A percentile compares a stretch with the other conserved stretches of the same genome.
phyloP scores from a whole-genome alignment of 2,797 vertebrate species.

The Hydrolagus colliei region DNA sequence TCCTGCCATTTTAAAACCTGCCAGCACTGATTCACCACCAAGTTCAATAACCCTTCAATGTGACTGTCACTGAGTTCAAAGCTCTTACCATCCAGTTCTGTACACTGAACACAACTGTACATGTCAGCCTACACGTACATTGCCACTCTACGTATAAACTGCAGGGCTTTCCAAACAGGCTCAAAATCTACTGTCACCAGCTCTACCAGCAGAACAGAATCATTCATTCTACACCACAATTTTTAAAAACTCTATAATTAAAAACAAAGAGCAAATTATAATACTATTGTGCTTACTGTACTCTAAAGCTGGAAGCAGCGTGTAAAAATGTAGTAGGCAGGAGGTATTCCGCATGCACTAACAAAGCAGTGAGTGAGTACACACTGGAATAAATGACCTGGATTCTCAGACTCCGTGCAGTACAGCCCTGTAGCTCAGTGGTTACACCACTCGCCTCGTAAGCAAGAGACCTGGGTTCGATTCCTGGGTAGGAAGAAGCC shows the following conservation, averaged over 20 bases:
- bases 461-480: no score
- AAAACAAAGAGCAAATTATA: not conserved
- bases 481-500: no score
- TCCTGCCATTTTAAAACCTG: constrained; percentile 16
- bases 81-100: constrained; percentile 19
- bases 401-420: no score
- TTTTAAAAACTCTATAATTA: not conserved
- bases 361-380: no score
- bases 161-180: not conserved
- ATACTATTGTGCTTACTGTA: not conserved
- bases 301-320: not conserved
- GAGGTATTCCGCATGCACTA: no score
- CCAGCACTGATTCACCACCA: constrained; percentile 22
- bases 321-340: not conserved
- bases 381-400: no score
- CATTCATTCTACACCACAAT: not conserved
- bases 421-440: no score
- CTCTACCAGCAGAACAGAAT: not conserved
- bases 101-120: constrained; percentile 10
- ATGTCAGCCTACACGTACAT: constrained; percentile 24
- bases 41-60: constrained; percentile 26
- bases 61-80: constrained; percentile 22
- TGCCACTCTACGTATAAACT: not conserved
- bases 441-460: no score
- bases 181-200: not conserved